These are phyloP conservation scores for Metridium senile DNA, from an alignment of 92 coral and sea anemone genomes.

Conservation along the genomic window DNA sequence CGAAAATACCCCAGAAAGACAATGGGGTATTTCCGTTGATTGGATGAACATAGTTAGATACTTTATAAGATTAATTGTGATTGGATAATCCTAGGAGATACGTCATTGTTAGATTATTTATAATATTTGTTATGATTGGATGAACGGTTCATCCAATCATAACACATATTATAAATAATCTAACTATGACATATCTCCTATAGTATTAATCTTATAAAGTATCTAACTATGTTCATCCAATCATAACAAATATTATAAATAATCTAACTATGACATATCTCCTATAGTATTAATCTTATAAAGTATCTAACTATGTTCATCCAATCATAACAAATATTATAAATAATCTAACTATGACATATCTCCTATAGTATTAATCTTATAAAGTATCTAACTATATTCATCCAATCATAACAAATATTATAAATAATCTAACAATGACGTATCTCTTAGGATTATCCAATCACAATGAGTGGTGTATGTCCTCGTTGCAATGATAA, in stretches of 20 bases:
- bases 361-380: neutral
- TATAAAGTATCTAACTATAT: too few species aligned
- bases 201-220: neutral
- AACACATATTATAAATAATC: neutral
- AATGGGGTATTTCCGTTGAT: neutral
- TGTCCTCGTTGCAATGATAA: conserved; percentile 62
- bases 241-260: neutral
- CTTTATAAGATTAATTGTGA: neutral
- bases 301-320: neutral
- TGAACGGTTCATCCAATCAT: neutral
- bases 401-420: neutral
- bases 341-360: neutral
- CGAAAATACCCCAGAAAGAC: too few species aligned
- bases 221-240: neutral
- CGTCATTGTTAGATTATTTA: neutral
- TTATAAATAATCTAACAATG: neutral
- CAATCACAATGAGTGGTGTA: conserved; percentile 4
- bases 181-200: neutral
- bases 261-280: neutral
- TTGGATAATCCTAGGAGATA: neutral
- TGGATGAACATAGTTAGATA: neutral
- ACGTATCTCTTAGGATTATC: neutral
- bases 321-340: neutral
- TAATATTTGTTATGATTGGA: neutral
- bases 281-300: neutral